phyloP scores from a whole-genome alignment of 2,113 vertebrate genomes.

The Hystrix cristata region DNA sequence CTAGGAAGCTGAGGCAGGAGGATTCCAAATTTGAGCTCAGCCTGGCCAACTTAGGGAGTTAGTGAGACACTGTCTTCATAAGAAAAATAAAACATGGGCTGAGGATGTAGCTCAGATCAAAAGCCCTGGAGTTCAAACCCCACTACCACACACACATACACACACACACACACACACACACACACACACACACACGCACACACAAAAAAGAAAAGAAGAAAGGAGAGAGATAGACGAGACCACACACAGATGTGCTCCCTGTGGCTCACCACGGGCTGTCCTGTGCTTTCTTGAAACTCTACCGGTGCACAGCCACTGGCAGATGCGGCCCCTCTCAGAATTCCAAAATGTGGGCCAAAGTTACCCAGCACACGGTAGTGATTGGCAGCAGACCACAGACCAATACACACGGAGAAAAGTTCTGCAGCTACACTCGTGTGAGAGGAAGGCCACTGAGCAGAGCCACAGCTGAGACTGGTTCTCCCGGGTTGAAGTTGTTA shows the following conservation, averaged over 20 bases:
- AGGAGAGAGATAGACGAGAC: neutral
- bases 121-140: too few species aligned
- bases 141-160: too few species aligned
- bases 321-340: neutral
- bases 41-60: too few species aligned
- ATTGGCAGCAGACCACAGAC: neutral
- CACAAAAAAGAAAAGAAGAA: neutral
- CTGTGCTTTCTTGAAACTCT: neutral
- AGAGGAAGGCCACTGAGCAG: neutral
- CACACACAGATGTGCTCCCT: neutral
- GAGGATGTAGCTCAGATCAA: too few species aligned
- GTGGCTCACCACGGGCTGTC: neutral
- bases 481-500: neutral
- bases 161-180: too few species aligned
- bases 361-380: neutral
- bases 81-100: too few species aligned
- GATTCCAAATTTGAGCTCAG: too few species aligned
- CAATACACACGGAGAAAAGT: neutral
- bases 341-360: neutral
- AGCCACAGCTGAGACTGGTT: neutral
- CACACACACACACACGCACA: too few species aligned
- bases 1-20: too few species aligned
- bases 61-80: too few species aligned
- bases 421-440: neutral
- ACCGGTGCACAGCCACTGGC: neutral